Evolutionary conservation across 2,797 vertebrate species (phyloP).

Genomic region (Myotis findleyi): DNA sequence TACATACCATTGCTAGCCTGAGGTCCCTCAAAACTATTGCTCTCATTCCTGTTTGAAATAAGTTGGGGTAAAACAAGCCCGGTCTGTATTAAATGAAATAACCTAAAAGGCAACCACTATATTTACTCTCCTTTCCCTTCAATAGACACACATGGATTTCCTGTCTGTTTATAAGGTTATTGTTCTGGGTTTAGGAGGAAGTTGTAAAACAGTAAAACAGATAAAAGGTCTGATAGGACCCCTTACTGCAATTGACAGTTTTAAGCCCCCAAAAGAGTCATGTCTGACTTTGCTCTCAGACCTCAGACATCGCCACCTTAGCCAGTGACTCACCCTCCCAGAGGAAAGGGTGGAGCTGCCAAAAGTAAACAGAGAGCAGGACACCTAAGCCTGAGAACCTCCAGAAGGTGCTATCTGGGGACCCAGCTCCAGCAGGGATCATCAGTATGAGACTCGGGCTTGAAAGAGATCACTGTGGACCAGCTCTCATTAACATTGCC

Average conservation of each 20-base stretch:
- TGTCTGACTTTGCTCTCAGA: conserved; percentile 29
- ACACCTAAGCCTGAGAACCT: conserved; percentile 57
- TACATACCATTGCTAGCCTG: not conserved
- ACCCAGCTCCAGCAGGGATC: not conserved
- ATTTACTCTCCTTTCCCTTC: not conserved
- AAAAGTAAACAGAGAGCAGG: conserved; percentile 26
- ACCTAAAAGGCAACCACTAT: not conserved
- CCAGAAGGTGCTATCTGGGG: not conserved
- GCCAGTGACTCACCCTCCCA: conserved; percentile 49
- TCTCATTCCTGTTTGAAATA: not conserved
- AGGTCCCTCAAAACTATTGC: not conserved
- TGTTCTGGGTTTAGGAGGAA: conserved; percentile 10
- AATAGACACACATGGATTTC: not conserved
- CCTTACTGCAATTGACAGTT: not conserved
- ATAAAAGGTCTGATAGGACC: not conserved
- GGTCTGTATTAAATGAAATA: not conserved
- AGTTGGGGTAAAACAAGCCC: rapidly evolving
- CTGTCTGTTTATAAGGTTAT: not conserved
- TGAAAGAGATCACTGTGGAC: not conserved
- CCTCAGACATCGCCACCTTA: conserved; percentile 25
- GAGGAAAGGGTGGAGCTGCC: conserved; percentile 61
- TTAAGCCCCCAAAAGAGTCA: not conserved
- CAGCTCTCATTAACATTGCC: not conserved
- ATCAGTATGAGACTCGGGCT: not conserved
- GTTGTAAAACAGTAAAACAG: conserved; percentile 19